These are phyloP conservation scores for Sialia sialis DNA, from an alignment of 2,113 vertebrate genomes.

Conservation along the genomic window DNA sequence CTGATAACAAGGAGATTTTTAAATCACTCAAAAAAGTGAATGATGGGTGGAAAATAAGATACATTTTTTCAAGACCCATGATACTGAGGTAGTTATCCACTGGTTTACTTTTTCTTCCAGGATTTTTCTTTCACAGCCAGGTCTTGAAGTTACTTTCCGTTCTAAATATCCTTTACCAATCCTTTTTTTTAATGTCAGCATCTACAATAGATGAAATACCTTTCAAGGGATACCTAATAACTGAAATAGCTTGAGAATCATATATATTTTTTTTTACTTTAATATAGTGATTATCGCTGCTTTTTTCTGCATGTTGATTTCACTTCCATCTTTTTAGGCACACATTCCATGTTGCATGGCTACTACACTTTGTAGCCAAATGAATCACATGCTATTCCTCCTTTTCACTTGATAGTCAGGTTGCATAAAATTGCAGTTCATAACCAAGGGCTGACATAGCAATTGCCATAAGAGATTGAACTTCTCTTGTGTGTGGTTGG, in stretches of 20 bases:
- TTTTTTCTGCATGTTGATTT: neutral
- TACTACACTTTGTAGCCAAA: neutral
- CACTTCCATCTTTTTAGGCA: neutral
- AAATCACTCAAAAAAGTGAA: fast-evolving
- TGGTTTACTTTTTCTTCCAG: neutral
- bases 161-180: neutral
- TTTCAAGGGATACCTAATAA: neutral
- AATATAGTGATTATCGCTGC: neutral
- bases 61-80: neutral
- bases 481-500: neutral
- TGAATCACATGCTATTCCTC: neutral
- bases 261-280: neutral
- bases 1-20: neutral
- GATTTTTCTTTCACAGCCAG: neutral
- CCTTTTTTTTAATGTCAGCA: neutral
- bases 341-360: fast-evolving
- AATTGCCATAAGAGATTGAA: neutral
- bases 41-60: neutral
- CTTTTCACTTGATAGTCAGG: neutral
- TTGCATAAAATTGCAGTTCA: neutral
- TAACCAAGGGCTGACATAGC: neutral
- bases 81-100: neutral
- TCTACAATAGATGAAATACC: neutral
- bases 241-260: neutral
- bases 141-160: neutral